These are phyloP conservation scores for Spinibarbus caldwelli DNA, from an alignment of 2,797 vertebrate species.

Conservation along the genomic window DNA sequence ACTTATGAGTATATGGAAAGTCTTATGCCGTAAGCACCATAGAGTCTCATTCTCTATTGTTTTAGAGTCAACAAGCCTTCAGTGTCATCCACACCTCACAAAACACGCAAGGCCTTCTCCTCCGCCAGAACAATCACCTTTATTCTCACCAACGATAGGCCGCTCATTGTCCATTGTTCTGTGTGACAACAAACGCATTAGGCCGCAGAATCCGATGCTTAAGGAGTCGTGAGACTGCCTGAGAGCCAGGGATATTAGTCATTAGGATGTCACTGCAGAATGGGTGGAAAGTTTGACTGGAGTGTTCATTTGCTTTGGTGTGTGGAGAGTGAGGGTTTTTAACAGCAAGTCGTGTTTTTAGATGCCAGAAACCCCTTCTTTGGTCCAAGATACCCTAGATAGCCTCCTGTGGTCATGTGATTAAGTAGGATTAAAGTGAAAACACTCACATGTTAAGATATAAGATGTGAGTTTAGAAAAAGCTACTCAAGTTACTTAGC, in stretches of 20 bases:
- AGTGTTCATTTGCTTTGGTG: neutral
- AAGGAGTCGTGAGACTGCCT: conserved; percentile 36
- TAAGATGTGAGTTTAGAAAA: neutral
- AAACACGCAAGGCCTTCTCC: conserved; percentile 20
- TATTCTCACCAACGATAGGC: conserved; percentile 48
- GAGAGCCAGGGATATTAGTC: conserved; percentile 1
- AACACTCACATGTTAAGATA: neutral
- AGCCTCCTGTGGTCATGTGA: neutral
- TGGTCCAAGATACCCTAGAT: neutral
- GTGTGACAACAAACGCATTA: conserved; percentile 49
- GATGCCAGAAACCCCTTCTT: neutral
- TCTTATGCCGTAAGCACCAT: neutral
- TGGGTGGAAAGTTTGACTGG: neutral
- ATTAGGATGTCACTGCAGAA: conserved; percentile 27
- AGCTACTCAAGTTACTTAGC: neutral
- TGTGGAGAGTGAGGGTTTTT: neutral
- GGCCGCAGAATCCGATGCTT: neutral
- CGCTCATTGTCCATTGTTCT: conserved; percentile 55
- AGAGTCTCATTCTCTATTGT: conserved; percentile 32
- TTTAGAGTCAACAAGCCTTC: conserved; percentile 11
- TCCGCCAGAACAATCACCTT: conserved; percentile 44
- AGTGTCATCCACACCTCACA: conserved; percentile 36
- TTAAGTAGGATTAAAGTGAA: neutral
- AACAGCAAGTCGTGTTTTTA: neutral
- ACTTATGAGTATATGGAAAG: neutral